phyloP scores from a whole-genome alignment of 1,140 invertebrate species.

The Micrasema minimum region DNA sequence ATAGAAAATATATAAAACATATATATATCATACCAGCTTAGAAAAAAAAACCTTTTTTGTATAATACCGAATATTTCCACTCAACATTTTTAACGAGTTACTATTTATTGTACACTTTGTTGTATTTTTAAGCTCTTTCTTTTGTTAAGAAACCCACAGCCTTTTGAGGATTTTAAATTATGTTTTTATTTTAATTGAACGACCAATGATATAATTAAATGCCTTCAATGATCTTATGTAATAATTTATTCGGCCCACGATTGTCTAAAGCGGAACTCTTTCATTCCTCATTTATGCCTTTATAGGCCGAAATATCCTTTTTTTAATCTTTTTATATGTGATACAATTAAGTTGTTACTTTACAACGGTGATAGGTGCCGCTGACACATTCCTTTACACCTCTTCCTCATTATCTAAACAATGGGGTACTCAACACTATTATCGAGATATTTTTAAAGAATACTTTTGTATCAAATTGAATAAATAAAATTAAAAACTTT shows the following conservation, averaged over 20 bases:
- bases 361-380: slow-evolving; percentile 45
- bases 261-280: slow-evolving; percentile 25
- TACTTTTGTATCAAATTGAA: too few relatives aligned
- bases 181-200: not conserved
- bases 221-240: not conserved
- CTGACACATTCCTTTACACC: slow-evolving; percentile 33
- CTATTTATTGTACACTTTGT: not conserved
- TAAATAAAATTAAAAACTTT: too few relatives aligned
- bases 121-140: not conserved
- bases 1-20: too few relatives aligned
- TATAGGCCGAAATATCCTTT: slow-evolving; percentile 40
- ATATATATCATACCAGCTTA: too few relatives aligned
- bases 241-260: not conserved
- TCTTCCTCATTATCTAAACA: slow-evolving; percentile 37
- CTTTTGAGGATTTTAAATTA: not conserved
- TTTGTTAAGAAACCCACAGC: not conserved
- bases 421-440: too few relatives aligned
- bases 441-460: too few relatives aligned
- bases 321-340: slow-evolving; percentile 37
- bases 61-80: too few relatives aligned
- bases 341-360: slow-evolving; percentile 48
- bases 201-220: not conserved
- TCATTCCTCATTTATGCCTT: slow-evolving; percentile 19
- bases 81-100: not conserved
- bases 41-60: too few relatives aligned